Evolutionary conservation across 2,888 invertebrate genomes (phyloP).

Genomic region (Selenia dentaria): DNA sequence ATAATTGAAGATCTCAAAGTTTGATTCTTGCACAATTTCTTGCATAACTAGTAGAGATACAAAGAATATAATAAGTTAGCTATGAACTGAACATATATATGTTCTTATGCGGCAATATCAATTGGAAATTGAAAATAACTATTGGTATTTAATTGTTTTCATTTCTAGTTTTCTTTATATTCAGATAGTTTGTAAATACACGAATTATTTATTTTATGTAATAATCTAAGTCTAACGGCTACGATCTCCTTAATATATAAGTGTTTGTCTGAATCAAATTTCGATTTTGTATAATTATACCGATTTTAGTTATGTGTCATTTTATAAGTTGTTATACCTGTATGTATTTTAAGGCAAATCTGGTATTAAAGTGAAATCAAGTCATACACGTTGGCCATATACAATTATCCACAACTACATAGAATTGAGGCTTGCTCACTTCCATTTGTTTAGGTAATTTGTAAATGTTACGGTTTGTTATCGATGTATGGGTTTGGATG

Average conservation of each 20-base stretch:
- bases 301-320: too few species aligned
- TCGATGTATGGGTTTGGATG: constrained; percentile 29
- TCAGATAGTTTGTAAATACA: too few species aligned
- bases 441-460: constrained; percentile 42
- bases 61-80: constrained; percentile 26
- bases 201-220: not conserved
- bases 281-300: too few species aligned
- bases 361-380: too few species aligned
- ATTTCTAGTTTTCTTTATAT: too few species aligned
- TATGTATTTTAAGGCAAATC: too few species aligned
- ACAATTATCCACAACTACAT: too few species aligned
- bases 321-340: not conserved
- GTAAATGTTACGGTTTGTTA: constrained; percentile 33
- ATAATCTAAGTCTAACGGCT: not conserved
- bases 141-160: too few species aligned
- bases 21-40: constrained; percentile 76
- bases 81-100: too few species aligned
- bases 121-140: too few species aligned
- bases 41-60: constrained; percentile 56
- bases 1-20: constrained; percentile 36
- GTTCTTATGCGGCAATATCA: too few species aligned
- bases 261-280: too few species aligned
- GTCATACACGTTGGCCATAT: constrained; percentile 50
- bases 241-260: not conserved
- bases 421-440: constrained; percentile 66